Conservation (phyloP, 2,113 vertebrate genomes). For the Phalacrocorax pelagicus region DNA sequence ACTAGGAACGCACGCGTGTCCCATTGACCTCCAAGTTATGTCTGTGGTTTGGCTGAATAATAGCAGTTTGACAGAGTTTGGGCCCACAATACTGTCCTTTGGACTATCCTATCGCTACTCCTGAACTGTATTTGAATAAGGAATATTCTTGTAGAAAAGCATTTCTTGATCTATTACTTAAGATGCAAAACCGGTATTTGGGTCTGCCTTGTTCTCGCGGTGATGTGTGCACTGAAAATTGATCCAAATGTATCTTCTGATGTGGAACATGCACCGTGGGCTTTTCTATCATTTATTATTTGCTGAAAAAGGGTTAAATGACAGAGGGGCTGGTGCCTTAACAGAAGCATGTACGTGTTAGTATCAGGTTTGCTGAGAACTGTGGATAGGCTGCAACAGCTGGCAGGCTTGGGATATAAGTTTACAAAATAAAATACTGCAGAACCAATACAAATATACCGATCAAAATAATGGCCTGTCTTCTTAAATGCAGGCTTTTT, state of each 20-base stretch:
- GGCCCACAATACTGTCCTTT: neutral
- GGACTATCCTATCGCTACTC: too few relatives aligned
- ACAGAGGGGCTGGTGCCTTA: neutral
- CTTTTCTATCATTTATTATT: neutral
- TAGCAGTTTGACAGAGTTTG: neutral
- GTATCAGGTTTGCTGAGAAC: neutral
- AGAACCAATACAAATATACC: too few relatives aligned
- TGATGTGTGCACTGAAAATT: neutral
- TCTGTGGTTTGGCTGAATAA: neutral
- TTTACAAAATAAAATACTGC: neutral
- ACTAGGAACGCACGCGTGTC: rapidly evolving
- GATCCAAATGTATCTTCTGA: neutral
- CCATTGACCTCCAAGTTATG: neutral
- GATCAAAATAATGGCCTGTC: neutral
- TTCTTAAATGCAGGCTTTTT: neutral
- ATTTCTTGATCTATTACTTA: neutral
- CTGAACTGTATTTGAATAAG: neutral
- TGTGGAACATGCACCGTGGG: neutral
- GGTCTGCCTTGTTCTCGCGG: neutral
- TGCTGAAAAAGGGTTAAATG: neutral
- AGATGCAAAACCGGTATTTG: neutral
- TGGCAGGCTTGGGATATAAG: neutral
- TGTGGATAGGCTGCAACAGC: neutral
- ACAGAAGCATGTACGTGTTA: too few relatives aligned
- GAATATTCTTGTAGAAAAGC: neutral